A percentile compares a stretch with the other conserved stretches of the same genome.
These are phyloP conservation scores for Dysidea cf. avara DNA, from an alignment of 37 sponge, comb jelly and placozoan genomes.

Conservation along the genomic window DNA sequence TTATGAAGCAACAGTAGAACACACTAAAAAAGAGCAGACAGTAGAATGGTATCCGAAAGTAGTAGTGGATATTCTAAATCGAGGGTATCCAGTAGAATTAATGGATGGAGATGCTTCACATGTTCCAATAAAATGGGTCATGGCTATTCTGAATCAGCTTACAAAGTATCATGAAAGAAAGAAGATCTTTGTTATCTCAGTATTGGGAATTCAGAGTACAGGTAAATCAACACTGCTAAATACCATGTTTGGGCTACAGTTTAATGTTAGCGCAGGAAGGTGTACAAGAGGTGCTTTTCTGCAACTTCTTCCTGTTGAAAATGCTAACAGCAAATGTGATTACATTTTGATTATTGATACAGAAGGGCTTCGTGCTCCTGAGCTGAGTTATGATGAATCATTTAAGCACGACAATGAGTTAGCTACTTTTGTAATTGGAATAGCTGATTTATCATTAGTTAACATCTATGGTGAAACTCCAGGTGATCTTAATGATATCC, in stretches of 20 bases:
- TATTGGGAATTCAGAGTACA: conserved; percentile 19
- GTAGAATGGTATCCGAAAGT: neutral
- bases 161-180: neutral
- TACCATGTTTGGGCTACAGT: conserved; percentile 22
- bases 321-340: neutral
- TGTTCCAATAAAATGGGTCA: conserved; percentile 13
- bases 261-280: conserved; percentile 16
- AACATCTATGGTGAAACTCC: conserved; percentile 9
- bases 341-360: conserved; percentile 16
- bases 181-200: conserved; percentile 8
- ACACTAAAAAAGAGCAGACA: neutral
- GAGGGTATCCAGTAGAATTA: conserved; percentile 6
- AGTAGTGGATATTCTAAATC: conserved; percentile 5
- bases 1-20: neutral
- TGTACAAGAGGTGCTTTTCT: conserved; percentile 20
- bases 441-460: conserved; percentile 2
- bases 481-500: conserved; percentile 18
- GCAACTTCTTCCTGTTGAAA: conserved; percentile 8
- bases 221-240: conserved; percentile 31
- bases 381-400: neutral
- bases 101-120: conserved; percentile 18
- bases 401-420: conserved; percentile 8
- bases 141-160: neutral
- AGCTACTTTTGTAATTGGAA: conserved; percentile 14
- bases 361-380: conserved; percentile 18